Evolutionary conservation across 92 coral and sea anemone genomes (phyloP), one percentile per base, ranked within the genome.

Genomic region (Epizoanthus scotinus): DNA sequence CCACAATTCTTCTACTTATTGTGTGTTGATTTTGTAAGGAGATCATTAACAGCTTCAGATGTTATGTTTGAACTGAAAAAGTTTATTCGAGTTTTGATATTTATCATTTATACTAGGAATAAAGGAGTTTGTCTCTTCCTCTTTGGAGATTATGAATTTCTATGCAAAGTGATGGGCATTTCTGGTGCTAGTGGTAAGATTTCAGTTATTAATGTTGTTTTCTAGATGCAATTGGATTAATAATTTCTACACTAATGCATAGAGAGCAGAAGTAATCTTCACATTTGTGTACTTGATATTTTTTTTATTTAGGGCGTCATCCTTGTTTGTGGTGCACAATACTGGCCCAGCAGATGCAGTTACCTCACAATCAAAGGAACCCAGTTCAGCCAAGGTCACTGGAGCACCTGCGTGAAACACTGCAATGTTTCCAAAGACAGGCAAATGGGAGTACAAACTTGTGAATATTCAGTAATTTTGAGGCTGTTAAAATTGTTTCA

Each of bases 341-440:
- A 58, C 63, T 58, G 8, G 63, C 3, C n/a, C 63, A 58, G 63
- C 63, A 58, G 63, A 58, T 58, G 63, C 63, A 25, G 20, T 25
- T 58, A 19, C 22, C 63, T 18, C 63, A 21, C 24, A 18, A 58
- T 17, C 24, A 58, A 14, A 58, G 63, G 24, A 24, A 58, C 24
- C 63, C 63, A 58, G 63, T 58, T 25, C 63, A 58, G 63, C 63
- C 63, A 58, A 58, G 63, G 19, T 19, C 63, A 58, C 63, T 58
- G 24, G 24, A 58, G 63, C 63, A 58, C 63, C 24, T 58, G 24
- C 63, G 21, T 58, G 63, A 58, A 58, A 58, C 8, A 25, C 63
- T 58, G 63, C 20, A 56, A 22, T 15, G 20, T 19, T 56, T 56
- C 61, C 61, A 22, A 1, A 56, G 20, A 56, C 1, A 0, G 61